phyloP scores from a whole-genome alignment of 2,888 invertebrate species.

The Priocnemis perturbator region DNA sequence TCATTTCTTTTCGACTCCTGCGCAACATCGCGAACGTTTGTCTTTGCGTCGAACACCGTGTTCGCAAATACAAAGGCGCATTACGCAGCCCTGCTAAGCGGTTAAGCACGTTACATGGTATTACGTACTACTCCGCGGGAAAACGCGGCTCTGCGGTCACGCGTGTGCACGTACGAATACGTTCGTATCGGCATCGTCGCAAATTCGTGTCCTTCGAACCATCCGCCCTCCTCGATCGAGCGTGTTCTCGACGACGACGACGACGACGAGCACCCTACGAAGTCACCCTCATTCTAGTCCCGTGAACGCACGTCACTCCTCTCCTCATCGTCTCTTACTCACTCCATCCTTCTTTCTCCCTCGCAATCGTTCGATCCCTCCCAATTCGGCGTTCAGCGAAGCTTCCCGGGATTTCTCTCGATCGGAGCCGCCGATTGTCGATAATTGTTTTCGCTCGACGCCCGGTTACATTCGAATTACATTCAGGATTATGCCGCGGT shows the following conservation, averaged over 20 bases:
- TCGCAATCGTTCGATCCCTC: constrained; percentile 16
- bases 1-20: no score
- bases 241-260: background rate
- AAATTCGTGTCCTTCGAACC: constrained; percentile 21
- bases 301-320: background rate
- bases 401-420: no score
- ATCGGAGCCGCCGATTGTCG: background rate
- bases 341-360: constrained; percentile 9
- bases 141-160: constrained; percentile 45
- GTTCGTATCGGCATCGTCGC: no score
- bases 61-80: constrained; percentile 60
- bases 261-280: no score
- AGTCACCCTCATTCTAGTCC: background rate
- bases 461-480: background rate
- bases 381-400: no score
- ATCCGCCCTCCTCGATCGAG: constrained; percentile 2
- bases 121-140: constrained; percentile 59
- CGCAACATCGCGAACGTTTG: background rate
- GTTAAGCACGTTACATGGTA: constrained; percentile 60
- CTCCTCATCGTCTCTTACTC: background rate
- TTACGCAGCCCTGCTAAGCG: constrained; percentile 54
- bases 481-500: no score
- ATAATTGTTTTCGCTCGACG: constrained; percentile 18
- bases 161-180: no score
- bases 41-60: constrained; percentile 54